These are phyloP conservation scores for Catharus bicknelli DNA, from an alignment of 2,113 vertebrate species.

Conservation along the genomic window DNA sequence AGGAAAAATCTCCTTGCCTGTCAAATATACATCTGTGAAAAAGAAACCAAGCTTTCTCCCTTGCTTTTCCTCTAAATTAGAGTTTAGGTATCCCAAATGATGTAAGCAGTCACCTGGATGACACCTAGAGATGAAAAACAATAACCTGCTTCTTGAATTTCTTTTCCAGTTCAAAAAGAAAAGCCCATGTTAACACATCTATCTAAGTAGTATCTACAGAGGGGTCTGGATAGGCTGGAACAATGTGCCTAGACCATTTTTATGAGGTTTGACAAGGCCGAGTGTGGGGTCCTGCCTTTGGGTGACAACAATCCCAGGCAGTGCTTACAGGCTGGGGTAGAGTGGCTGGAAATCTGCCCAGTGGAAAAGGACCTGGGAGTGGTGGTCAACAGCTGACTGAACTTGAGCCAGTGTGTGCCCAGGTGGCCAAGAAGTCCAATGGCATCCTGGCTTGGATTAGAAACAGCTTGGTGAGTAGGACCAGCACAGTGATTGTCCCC, in stretches of 20 bases:
- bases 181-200: neutral
- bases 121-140: neutral
- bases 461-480: neutral
- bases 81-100: neutral
- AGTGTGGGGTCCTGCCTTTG: neutral
- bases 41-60: neutral
- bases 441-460: neutral
- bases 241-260: rapidly evolving
- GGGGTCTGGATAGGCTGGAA: neutral
- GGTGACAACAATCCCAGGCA: neutral
- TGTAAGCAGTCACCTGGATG: neutral
- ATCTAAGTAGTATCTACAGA: neutral
- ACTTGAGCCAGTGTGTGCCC: neutral
- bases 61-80: neutral
- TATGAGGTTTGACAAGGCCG: neutral
- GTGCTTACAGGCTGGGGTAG: rapidly evolving
- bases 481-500: rapidly evolving
- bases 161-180: neutral
- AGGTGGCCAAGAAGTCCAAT: neutral
- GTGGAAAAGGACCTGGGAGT: neutral
- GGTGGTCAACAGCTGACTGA: rapidly evolving
- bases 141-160: neutral
- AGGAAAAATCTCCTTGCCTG: neutral
- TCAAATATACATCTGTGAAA: neutral
- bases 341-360: neutral